A percentile compares a stretch with the other conserved stretches of the same genome.
These are phyloP conservation scores for Fragum sueziense DNA, from an alignment of 2,888 invertebrate genomes.

Conservation along the genomic window DNA sequence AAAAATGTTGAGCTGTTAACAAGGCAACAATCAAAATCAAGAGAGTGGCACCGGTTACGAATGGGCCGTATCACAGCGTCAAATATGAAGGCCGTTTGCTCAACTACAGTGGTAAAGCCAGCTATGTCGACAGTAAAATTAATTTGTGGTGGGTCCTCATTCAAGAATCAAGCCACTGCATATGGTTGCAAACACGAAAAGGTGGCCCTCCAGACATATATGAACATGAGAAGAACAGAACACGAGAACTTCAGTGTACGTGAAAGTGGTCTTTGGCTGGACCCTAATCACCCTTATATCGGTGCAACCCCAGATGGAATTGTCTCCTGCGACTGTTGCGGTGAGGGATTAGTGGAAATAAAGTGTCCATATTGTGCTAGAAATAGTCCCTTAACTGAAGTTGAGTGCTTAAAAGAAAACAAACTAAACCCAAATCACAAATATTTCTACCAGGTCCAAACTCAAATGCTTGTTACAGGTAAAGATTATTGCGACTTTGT, in stretches of 20 bases:
- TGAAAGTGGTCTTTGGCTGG: neutral
- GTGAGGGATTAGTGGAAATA: neutral
- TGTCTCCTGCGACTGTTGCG: neutral
- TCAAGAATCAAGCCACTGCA: neutral
- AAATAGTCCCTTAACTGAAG: neutral
- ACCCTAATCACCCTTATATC: neutral
- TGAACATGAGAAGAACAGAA: neutral
- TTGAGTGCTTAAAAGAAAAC: neutral
- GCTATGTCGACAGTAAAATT: neutral
- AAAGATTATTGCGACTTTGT: neutral
- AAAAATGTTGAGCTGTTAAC: slow-evolving; percentile 5
- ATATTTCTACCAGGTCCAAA: neutral
- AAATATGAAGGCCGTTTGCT: slow-evolving; percentile 13
- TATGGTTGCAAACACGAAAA: neutral
- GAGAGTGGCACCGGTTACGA: slow-evolving; percentile 10
- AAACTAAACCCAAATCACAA: neutral
- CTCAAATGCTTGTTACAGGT: neutral
- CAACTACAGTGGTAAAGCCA: neutral
- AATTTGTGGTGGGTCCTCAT: neutral
- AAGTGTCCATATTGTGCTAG: neutral
- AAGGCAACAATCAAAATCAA: neutral
- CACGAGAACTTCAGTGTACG: neutral
- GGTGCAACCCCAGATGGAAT: neutral
- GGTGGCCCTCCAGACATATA: neutral
- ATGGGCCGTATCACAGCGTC: slow-evolving; percentile 24